A percentile compares a stretch with the other conserved stretches of the same genome.
These are phyloP conservation scores for Sturnus vulgaris DNA, from an alignment of 2,113 vertebrate genomes.

Conservation along the genomic window DNA sequence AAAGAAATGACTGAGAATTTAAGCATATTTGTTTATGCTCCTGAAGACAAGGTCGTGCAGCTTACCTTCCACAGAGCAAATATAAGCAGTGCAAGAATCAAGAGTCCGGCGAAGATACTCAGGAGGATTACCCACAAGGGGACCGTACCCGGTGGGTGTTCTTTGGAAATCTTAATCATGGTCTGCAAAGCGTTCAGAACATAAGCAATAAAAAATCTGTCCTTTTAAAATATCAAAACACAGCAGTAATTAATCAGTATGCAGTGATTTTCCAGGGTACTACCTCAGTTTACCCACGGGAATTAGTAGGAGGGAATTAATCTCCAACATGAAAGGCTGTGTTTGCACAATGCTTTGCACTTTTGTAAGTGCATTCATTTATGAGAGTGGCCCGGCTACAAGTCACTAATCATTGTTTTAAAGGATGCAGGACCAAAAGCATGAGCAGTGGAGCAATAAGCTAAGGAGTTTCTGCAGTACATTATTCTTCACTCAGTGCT, in stretches of 20 bases:
- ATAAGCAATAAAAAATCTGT: background rate
- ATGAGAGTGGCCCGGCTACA: background rate
- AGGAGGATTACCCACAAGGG: constrained; percentile 93
- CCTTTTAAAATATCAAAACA: background rate
- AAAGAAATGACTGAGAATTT: background rate
- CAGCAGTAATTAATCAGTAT: background rate
- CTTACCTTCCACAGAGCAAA: constrained; percentile 94
- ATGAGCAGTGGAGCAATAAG: background rate
- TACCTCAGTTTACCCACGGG: background rate
- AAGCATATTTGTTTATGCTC: background rate
- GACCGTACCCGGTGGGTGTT: constrained; percentile 78
- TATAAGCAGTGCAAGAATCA: constrained; percentile 91
- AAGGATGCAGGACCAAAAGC: background rate
- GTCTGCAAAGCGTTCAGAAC: constrained; percentile 73
- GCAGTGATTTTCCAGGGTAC: background rate
- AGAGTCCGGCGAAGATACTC: constrained; percentile 88
- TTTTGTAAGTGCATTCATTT: background rate
- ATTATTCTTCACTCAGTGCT: background rate
- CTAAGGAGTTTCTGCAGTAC: background rate
- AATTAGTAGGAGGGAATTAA: background rate
- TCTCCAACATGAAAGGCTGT: background rate
- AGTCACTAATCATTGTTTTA: background rate
- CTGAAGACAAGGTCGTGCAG: background rate
- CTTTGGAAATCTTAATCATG: constrained; percentile 87
- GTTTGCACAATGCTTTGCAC: background rate